phyloP scores from a whole-genome alignment of 2,113 vertebrate species.

The Aspiorhynchus laticeps region DNA sequence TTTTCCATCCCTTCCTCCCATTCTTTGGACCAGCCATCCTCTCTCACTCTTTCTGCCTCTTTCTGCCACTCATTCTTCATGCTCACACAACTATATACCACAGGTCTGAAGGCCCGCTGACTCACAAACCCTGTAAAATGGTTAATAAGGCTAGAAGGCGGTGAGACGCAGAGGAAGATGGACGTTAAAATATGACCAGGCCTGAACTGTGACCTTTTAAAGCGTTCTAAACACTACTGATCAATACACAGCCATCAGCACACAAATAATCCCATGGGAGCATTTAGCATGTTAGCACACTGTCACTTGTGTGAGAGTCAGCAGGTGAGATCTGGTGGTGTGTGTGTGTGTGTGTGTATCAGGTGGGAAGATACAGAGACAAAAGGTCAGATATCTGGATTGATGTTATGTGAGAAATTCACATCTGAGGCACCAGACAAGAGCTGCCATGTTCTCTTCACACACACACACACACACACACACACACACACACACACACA shows the following conservation, averaged over 20 bases:
- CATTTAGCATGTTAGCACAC: conserved; percentile 46
- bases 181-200: conserved; percentile 20
- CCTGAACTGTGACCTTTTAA: conserved; percentile 49
- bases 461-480: conserved; percentile 15
- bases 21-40: not conserved
- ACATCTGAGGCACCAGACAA: conserved; percentile 28
- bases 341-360: conserved; percentile 33
- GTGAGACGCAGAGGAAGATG: not conserved
- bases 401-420: conserved; percentile 30
- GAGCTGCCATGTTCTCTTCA: conserved; percentile 28
- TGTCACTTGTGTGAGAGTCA: conserved; percentile 29
- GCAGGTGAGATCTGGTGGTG: conserved; percentile 33
- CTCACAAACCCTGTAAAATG: conserved; percentile 11
- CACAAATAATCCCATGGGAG: not conserved
- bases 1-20: not conserved
- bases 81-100: not conserved
- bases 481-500: conserved; percentile 10
- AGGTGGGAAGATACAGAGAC: conserved; percentile 36
- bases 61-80: conserved; percentile 10
- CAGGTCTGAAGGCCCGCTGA: not conserved
- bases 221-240: conserved; percentile 35
- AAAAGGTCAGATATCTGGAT: conserved; percentile 28
- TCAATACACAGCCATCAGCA: conserved; percentile 38
- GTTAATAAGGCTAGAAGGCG: conserved; percentile 19
- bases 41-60: not conserved